Base-by-base conservation (phyloP, 1,140 invertebrate species). In the Episyrphus balteatus region DNA sequence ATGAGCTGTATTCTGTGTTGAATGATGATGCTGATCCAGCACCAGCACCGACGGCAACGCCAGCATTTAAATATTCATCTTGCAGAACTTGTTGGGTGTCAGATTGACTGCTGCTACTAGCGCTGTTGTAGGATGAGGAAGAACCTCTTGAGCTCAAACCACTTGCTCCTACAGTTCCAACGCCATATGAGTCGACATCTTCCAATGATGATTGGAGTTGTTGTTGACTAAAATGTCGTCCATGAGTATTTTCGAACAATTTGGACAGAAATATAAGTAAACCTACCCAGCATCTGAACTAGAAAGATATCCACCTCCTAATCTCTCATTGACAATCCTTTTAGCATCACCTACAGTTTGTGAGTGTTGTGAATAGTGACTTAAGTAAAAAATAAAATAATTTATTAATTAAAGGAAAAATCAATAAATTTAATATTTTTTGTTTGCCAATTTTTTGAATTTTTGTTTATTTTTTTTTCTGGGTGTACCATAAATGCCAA, bases 291-390 rank as follows among this genome's bases (percentile, higher is more conserved):
- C 39, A 17, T 19, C 39, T 3, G 21, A 41, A 6, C 15, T 14
- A 5, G 11, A n/a, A 41, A 5, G 5, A 36, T 3, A 17, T 53
- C 42, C 17, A 47, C 30, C 17, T 21, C 43, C 17, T 10, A 43
- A 47, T n/a, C 41, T 52, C 31, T 47, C 42, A 17, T 49, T 47
- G 18, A 61, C 41, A 8, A 56, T 59, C 39, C 46, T 51, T 26
- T 57, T 58, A 3, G 66, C 66, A 26, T 53, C 44, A 12, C 59
- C 54, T 13, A 68, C 42, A 14, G 65, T 57, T 52, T 60, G 52
- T 44, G 57, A 50, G 42, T 68, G 63, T 47, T 51, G 51, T 30
- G 10, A 26, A 19, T 56, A 61, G 44, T 68, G 66, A 46, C 63
- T 66, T 38, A 19, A n/a, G 15, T 13, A 44, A 44, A 26, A 31